Evolutionary conservation across 1,140 invertebrate genomes (phyloP).

Genomic region (Drosophila paulistorum): DNA sequence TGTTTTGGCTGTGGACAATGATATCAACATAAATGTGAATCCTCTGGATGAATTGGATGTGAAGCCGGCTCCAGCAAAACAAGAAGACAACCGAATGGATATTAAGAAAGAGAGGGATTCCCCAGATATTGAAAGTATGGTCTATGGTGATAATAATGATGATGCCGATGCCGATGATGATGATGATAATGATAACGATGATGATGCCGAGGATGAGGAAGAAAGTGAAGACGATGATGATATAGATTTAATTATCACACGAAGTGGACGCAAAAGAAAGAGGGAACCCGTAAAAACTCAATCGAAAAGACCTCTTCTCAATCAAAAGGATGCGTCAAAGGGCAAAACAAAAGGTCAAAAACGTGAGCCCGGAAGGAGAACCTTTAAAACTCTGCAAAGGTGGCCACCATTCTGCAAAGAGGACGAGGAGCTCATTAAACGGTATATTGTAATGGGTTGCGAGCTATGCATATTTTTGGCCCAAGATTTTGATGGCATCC

Average conservation of each 20-base stretch:
- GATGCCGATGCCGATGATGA: conserved; percentile 19
- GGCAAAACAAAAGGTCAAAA: conserved; percentile 33
- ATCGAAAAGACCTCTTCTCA: conserved; percentile 26
- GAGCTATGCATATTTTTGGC: conserved; percentile 74
- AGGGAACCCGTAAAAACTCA: conserved; percentile 35
- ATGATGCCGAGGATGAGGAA: conserved; percentile 11
- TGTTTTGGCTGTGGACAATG: conserved; percentile 57
- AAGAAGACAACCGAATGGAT: conserved; percentile 39
- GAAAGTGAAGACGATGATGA: conserved; percentile 41
- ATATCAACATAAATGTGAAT: conserved; percentile 54
- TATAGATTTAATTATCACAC: conserved; percentile 54
- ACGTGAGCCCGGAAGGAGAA: conserved; percentile 46
- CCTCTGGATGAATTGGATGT: conserved; percentile 63
- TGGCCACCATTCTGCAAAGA: conserved; percentile 69
- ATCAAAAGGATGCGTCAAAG: conserved; percentile 31
- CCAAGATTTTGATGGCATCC: conserved; percentile 67
- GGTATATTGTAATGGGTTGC: conserved; percentile 77
- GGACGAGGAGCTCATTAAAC: conserved; percentile 73
- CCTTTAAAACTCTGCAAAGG: conserved; percentile 55
- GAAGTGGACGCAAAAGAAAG: conserved; percentile 64
- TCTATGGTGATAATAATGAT: conserved; percentile 34
- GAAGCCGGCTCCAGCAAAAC: conserved; percentile 26
- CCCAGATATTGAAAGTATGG: conserved; percentile 39
- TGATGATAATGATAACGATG: conserved; percentile 37
- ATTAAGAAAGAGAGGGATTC: conserved; percentile 60